Conservation (phyloP, 2,113 vertebrate species). For the Ciconia stormi region DNA sequence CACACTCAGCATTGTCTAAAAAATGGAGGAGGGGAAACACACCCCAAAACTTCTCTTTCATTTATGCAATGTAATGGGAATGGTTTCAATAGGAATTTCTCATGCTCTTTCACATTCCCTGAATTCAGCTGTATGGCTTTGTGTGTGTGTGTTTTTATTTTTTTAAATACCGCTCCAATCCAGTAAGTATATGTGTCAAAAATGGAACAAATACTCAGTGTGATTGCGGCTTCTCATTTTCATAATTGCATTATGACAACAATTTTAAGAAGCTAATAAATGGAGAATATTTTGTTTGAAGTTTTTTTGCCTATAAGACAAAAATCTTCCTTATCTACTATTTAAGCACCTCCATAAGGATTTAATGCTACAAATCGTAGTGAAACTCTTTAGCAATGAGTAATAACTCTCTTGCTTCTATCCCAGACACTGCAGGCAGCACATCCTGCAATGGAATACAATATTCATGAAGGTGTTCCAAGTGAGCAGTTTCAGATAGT, state of each 20-base stretch:
- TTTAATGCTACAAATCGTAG: background rate
- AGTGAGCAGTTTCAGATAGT: conserved; percentile 19
- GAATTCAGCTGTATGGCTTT: conserved; percentile 42
- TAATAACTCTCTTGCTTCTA: conserved; percentile 21
- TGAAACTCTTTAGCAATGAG: background rate
- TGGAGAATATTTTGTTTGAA: conserved; percentile 26
- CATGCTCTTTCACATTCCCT: conserved; percentile 76
- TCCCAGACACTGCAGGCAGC: background rate
- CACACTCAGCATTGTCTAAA: conserved; percentile 48
- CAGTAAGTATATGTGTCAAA: conserved; percentile 58
- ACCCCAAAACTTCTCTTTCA: conserved; percentile 58
- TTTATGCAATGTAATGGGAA: conserved; percentile 72
- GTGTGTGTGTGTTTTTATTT: background rate
- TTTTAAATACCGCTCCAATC: conserved; percentile 37
- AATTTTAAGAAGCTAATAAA: conserved; percentile 55
- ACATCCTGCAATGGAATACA: background rate
- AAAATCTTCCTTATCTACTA: background rate
- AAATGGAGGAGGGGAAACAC: conserved; percentile 10
- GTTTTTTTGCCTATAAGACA: background rate
- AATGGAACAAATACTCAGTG: conserved; percentile 61
- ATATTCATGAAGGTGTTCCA: conserved; percentile 21
- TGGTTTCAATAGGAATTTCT: conserved; percentile 75
- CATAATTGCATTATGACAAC: conserved; percentile 62
- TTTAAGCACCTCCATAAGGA: conserved; percentile 4
- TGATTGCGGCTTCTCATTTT: conserved; percentile 52